Conservation (phyloP, 2,113 vertebrate species). For the Acrocephalus arundinaceus region DNA sequence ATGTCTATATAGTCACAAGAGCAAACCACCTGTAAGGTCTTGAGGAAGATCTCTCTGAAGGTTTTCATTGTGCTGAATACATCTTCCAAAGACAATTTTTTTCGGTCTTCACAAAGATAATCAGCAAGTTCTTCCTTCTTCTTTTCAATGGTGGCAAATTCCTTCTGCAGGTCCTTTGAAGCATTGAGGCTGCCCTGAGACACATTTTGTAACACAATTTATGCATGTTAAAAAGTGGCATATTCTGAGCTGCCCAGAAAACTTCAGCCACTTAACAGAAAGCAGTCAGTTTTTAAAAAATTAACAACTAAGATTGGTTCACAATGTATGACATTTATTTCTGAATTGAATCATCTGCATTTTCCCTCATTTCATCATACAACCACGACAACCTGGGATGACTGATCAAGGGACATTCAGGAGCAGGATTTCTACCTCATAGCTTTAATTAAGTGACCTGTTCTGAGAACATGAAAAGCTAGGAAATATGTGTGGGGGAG, state of each 20-base stretch:
- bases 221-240: not conserved
- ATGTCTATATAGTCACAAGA: not conserved
- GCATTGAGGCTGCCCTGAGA: conserved; percentile 75
- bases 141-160: conserved; percentile 74
- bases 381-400: not conserved
- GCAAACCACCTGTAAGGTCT: conserved; percentile 86
- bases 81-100: conserved; percentile 85
- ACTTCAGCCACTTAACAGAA: not conserved
- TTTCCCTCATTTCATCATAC: not conserved
- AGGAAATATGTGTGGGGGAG: not conserved
- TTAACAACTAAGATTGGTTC: not conserved
- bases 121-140: conserved; percentile 81
- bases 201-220: not conserved
- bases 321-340: not conserved
- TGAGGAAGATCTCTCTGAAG: conserved; percentile 86
- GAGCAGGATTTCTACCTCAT: not conserved
- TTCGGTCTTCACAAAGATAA: conserved; percentile 88
- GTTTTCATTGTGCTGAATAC: conserved; percentile 84
- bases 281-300: not conserved
- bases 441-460: not conserved
- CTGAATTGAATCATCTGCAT: not conserved
- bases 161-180: conserved; percentile 70
- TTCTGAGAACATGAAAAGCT: not conserved
- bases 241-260: not conserved
- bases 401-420: not conserved